Evolutionary conservation across 2,797 vertebrate species (phyloP).

Genomic region (Morus bassanus): DNA sequence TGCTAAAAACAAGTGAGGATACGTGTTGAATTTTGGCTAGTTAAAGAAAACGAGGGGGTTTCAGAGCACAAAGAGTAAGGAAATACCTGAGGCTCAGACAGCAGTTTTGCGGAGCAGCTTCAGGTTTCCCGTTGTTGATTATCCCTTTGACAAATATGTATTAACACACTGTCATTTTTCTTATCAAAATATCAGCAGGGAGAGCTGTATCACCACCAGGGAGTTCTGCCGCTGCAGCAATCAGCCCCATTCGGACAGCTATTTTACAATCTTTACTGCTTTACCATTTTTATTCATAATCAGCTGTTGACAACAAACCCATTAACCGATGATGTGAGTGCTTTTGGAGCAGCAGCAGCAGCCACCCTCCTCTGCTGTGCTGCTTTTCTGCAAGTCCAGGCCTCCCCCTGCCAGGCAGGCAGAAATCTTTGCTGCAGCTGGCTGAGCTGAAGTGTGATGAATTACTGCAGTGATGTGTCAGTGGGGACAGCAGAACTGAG

Average conservation of each 20-base stretch:
- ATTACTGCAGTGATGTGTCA: slow-evolving; percentile 20
- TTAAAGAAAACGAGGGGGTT: background rate
- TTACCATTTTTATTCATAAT: slow-evolving; percentile 21
- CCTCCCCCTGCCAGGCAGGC: background rate
- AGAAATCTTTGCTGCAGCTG: background rate
- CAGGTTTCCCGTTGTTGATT: slow-evolving; percentile 1
- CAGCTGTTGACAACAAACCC: background rate
- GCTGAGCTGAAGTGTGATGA: background rate
- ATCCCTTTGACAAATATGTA: background rate
- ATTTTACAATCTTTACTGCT: background rate
- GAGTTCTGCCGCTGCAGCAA: background rate
- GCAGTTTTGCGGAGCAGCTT: background rate
- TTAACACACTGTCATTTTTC: slow-evolving; percentile 55
- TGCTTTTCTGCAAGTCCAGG: background rate
- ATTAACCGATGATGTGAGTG: background rate
- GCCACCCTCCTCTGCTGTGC: background rate
- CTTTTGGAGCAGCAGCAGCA: background rate
- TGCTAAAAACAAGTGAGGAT: background rate
- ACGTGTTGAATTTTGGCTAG: background rate
- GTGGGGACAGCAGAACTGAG: background rate
- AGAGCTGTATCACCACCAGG: background rate
- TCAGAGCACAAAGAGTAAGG: background rate
- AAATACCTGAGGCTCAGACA: background rate
- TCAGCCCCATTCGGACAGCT: background rate
- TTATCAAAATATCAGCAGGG: slow-evolving; percentile 56